These are phyloP conservation scores for Adelosebastes latens DNA, from an alignment of 2,797 vertebrate genomes.

Conservation along the genomic window DNA sequence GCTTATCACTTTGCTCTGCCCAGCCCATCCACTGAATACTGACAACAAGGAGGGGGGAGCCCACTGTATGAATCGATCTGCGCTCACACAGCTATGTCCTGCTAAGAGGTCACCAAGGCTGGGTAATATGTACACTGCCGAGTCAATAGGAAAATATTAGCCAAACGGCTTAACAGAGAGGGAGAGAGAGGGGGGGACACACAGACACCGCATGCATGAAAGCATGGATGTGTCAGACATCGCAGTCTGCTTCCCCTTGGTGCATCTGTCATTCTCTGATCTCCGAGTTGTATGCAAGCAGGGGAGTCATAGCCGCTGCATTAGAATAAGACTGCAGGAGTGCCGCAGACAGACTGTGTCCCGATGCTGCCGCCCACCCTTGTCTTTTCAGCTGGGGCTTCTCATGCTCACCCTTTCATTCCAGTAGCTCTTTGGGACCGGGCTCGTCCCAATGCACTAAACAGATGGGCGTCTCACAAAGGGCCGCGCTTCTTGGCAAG, in stretches of 20 bases:
- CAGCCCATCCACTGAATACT: conserved; percentile 36
- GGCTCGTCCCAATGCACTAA: conserved; percentile 85
- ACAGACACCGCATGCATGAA: conserved; percentile 61
- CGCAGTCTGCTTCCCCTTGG: conserved; percentile 56
- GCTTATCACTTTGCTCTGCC: conserved; percentile 68
- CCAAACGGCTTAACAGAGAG: conserved; percentile 70
- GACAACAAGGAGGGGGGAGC: conserved; percentile 43
- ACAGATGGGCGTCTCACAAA: conserved; percentile 97
- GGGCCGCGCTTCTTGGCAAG: conserved; percentile 90
- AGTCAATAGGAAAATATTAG: conserved; percentile 80
- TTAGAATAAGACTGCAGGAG: conserved; percentile 74
- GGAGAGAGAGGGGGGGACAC: conserved; percentile 2
- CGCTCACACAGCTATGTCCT: conserved; percentile 58
- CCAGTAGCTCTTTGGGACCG: conserved; percentile 75
- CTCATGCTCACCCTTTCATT: conserved; percentile 76
- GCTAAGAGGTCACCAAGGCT: conserved; percentile 65
- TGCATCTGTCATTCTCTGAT: conserved; percentile 79
- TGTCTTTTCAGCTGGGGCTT: conserved; percentile 79
- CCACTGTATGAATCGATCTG: conserved; percentile 77
- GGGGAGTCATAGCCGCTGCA: conserved; percentile 65
- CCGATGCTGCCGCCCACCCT: conserved; percentile 75
- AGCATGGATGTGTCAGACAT: conserved; percentile 57
- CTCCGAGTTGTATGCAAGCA: conserved; percentile 75
- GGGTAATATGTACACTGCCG: conserved; percentile 71
- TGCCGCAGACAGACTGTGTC: conserved; percentile 71